Evolutionary conservation across 2,113 vertebrate species (phyloP), one percentile per base, ranked within the genome.

Genomic region (Syngnathus typhle): DNA sequence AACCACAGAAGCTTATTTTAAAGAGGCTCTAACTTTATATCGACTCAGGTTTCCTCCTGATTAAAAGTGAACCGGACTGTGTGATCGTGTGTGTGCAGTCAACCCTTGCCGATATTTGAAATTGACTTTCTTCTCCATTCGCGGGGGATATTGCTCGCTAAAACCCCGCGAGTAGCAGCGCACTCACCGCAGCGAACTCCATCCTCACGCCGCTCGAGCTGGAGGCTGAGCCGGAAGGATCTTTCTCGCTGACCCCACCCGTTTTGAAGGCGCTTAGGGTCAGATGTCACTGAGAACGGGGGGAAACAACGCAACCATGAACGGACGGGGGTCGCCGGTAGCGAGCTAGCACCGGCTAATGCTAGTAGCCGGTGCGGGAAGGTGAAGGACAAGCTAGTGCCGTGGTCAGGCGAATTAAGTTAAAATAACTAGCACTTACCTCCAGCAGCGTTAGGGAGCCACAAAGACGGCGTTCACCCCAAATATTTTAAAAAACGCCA

Each of bases 111-210:
- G 51, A 23, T 23, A 21, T 21, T 8, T 19, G 21, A 23, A 49
- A 19, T 49, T 49, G 6, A 32, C 27, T 32, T 32, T 32, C 18
- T 49, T 49, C 3, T 7, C 21, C 5, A 58, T 58, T 36, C 27
- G 55, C 55, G 27, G 55, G 6, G 6, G 27, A 32, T 16, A 1
- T 16, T 7, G 27, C 6, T 36, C 13, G 12, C 55, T 15, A 32
- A 56, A 36, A 6, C 12, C 55, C 12, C 23, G 27, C 55, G n/a
- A 36, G 7, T 16, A 56, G 36, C 10, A 8, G 27, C 44, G 6
- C 2, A 86, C 85, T 90, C 72, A 88, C 87, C 83, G 78, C 43
- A 58, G 81, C 63, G 46, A 86, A 63, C 81, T 89, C 88, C 88
- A 89, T 90, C 69, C 59, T 85, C 43, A 58, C 55, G 55, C 55